phyloP scores from a whole-genome alignment of 2,797 vertebrate species.

The Gobionotothen gibberifrons region DNA sequence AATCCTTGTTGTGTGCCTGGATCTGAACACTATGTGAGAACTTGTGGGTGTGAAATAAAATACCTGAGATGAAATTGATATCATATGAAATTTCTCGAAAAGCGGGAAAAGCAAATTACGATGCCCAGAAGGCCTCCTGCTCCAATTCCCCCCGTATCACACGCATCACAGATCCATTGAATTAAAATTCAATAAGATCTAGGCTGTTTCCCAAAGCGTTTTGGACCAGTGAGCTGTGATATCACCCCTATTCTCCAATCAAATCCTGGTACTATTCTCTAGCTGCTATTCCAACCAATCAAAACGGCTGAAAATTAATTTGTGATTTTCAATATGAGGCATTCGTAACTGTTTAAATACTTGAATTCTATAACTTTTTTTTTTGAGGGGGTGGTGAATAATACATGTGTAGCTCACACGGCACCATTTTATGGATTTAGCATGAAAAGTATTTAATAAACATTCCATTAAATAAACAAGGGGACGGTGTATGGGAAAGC shows the following conservation, averaged over 20 bases:
- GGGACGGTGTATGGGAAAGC: conserved; percentile 7
- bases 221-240: conserved; percentile 80
- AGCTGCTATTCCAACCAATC: conserved; percentile 58
- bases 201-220: conserved; percentile 73
- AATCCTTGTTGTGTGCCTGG: conserved; percentile 2
- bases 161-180: conserved; percentile 71
- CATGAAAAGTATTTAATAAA: conserved; percentile 24
- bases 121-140: conserved; percentile 59
- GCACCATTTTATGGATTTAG: conserved; percentile 7
- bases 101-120: conserved; percentile 52
- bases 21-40: conserved; percentile 5
- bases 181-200: conserved; percentile 82
- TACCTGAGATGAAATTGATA: conserved; percentile 51
- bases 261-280: conserved; percentile 46
- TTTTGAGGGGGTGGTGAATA: not conserved
- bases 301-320: conserved; percentile 55
- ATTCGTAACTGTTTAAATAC: conserved; percentile 45
- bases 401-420: not conserved
- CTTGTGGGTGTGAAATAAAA: conserved; percentile 33
- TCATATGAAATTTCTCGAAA: conserved; percentile 53
- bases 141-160: conserved; percentile 58
- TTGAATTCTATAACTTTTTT: conserved; percentile 11
- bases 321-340: conserved; percentile 49
- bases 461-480: conserved; percentile 26
- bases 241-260: conserved; percentile 73